These are phyloP conservation scores for Valencia hispanica DNA, from an alignment of 2,797 vertebrate species.

Conservation along the genomic window DNA sequence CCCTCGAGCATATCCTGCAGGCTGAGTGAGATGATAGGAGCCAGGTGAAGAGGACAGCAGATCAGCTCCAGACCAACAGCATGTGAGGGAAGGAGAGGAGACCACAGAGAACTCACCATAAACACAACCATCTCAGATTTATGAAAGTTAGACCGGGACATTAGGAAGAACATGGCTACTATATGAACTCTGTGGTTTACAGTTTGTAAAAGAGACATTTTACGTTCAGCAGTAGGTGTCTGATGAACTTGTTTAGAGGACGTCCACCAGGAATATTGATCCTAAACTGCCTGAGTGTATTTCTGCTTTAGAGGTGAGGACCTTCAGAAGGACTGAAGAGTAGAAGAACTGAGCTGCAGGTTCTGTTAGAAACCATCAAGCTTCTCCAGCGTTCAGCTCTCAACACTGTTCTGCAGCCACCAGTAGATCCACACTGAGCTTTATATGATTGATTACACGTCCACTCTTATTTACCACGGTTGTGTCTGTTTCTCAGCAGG, in stretches of 20 bases:
- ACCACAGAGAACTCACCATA: too few relatives aligned
- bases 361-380: constrained; percentile 1
- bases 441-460: constrained; percentile 39
- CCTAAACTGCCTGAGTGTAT: not conserved
- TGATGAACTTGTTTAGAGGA: not conserved
- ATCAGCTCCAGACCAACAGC: too few relatives aligned
- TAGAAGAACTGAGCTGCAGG: not conserved
- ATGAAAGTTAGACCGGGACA: not conserved
- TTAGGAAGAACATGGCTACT: not conserved
- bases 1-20: not conserved
- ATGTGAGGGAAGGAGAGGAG: too few relatives aligned
- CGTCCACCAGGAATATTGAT: not conserved
- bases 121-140: not conserved
- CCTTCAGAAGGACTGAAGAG: not conserved
- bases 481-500: constrained; percentile 41
- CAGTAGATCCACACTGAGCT: constrained; percentile 6
- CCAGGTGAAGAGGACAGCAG: too few relatives aligned
- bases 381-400: not conserved
- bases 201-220: too few relatives aligned
- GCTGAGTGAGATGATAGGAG: too few relatives aligned
- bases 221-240: not conserved
- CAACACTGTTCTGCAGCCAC: not conserved
- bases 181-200: not conserved
- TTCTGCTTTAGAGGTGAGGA: not conserved
- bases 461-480: constrained; percentile 48